These are phyloP conservation scores for Drosophila parabipectinata DNA, from an alignment of 1,140 invertebrate genomes.

Conservation along the genomic window DNA sequence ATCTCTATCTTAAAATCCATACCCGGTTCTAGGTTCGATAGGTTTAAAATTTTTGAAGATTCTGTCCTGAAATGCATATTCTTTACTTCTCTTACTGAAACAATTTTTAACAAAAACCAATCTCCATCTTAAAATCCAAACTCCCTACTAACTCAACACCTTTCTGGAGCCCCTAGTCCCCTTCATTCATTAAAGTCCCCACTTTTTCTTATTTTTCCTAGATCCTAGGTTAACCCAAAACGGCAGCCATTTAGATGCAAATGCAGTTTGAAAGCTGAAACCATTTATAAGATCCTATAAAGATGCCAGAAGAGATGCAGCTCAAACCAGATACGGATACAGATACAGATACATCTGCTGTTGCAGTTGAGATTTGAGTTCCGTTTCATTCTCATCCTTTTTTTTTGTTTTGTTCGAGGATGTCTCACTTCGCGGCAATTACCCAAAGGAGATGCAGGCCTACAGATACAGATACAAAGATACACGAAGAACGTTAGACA, in stretches of 20 bases:
- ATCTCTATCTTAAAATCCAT: too few species aligned
- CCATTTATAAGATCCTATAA: slow-evolving; percentile 44
- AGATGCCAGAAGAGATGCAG: slow-evolving; percentile 29
- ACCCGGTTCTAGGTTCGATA: too few species aligned
- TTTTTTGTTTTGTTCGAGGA: slow-evolving; percentile 1
- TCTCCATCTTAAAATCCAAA: too few species aligned
- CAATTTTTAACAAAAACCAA: too few species aligned
- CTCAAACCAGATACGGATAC: slow-evolving; percentile 1
- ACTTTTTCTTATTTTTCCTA: not conserved
- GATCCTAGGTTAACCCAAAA: slow-evolving; percentile 52
- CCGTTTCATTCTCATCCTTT: slow-evolving; percentile 14
- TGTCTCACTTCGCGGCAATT: slow-evolving; percentile 55
- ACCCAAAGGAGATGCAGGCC: slow-evolving; percentile 27
- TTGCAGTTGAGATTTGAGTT: slow-evolving; percentile 9
- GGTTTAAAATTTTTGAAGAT: too few species aligned
- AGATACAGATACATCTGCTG: slow-evolving; percentile 31
- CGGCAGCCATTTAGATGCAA: slow-evolving; percentile 65
- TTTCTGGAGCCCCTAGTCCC: not conserved
- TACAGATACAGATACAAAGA: slow-evolving; percentile 8
- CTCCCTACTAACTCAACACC: not conserved
- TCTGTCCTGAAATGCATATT: too few species aligned
- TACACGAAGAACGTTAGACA: slow-evolving; percentile 55
- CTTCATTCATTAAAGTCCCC: not conserved
- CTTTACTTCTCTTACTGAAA: too few species aligned
- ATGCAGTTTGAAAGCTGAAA: slow-evolving; percentile 45